Evolutionary conservation across 1,140 invertebrate species (phyloP).

Genomic region (Maconellicoccus hirsutus): DNA sequence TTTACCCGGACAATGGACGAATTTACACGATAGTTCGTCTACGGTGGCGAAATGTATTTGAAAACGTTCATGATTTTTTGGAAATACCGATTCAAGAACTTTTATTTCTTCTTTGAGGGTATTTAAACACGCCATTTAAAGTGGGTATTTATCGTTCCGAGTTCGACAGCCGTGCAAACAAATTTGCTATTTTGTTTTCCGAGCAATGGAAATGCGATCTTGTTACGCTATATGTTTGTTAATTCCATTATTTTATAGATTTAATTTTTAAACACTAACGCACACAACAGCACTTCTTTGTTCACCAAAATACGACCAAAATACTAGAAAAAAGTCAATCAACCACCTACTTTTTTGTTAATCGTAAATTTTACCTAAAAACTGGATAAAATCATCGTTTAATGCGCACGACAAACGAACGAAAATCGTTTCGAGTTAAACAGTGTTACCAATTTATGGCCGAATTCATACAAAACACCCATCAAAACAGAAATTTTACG

Average conservation of each 20-base stretch:
- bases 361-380: neutral
- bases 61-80: conserved; percentile 92
- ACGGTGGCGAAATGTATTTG: conserved; percentile 94
- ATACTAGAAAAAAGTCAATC: neutral
- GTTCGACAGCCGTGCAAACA: neutral
- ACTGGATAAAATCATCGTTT: neutral
- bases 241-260: neutral
- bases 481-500: too few species aligned
- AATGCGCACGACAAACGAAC: neutral
- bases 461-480: too few species aligned
- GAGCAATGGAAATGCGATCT: neutral
- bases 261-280: neutral
- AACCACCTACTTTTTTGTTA: conserved; percentile 1
- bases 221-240: neutral
- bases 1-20: conserved; percentile 86
- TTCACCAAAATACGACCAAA: neutral
- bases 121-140: conserved; percentile 91
- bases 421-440: neutral
- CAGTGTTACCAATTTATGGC: too few species aligned
- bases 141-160: neutral
- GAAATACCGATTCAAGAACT: conserved; percentile 87
- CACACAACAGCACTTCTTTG: neutral
- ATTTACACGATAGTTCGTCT: conserved; percentile 93
- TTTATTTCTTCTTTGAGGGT: conserved; percentile 96
- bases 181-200: neutral